These are phyloP conservation scores for Enteromius treurensis DNA, from an alignment of 2,797 vertebrate species.

Conservation along the genomic window DNA sequence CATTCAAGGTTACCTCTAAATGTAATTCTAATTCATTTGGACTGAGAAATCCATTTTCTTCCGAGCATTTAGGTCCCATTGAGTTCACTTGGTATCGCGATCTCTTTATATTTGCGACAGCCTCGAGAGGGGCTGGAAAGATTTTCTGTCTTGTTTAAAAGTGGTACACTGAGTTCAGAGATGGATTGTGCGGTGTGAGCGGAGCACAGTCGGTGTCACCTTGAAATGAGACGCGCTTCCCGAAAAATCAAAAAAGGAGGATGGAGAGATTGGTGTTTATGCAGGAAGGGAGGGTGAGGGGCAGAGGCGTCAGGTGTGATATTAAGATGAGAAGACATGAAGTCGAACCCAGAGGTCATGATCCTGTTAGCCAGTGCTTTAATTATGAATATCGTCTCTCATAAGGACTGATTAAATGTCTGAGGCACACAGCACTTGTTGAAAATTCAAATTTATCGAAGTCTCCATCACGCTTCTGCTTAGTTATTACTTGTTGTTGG, in stretches of 20 bases:
- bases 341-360: conserved; percentile 25
- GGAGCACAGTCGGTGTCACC: conserved; percentile 40
- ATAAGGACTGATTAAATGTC: conserved; percentile 22
- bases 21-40: conserved; percentile 31
- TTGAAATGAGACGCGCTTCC: conserved; percentile 41
- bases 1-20: conserved; percentile 42
- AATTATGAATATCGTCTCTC: conserved; percentile 19
- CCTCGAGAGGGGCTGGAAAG: not conserved
- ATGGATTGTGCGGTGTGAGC: conserved; percentile 24
- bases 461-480: not conserved
- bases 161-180: conserved; percentile 8
- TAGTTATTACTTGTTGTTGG: not conserved
- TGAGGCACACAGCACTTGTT: not conserved
- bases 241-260: conserved; percentile 6
- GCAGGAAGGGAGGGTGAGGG: not conserved
- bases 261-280: conserved; percentile 8
- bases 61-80: conserved; percentile 32
- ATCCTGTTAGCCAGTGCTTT: conserved; percentile 22
- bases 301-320: not conserved
- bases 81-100: conserved; percentile 8
- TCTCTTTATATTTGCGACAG: conserved; percentile 33
- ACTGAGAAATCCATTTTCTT: conserved; percentile 38
- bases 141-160: conserved; percentile 42
- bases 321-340: conserved; percentile 29
- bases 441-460: not conserved